A percentile compares a stretch with the other conserved stretches of the same genome.
These are phyloP conservation scores for Sparidentex hasta DNA, from an alignment of 2,797 vertebrate species.

Conservation along the genomic window DNA sequence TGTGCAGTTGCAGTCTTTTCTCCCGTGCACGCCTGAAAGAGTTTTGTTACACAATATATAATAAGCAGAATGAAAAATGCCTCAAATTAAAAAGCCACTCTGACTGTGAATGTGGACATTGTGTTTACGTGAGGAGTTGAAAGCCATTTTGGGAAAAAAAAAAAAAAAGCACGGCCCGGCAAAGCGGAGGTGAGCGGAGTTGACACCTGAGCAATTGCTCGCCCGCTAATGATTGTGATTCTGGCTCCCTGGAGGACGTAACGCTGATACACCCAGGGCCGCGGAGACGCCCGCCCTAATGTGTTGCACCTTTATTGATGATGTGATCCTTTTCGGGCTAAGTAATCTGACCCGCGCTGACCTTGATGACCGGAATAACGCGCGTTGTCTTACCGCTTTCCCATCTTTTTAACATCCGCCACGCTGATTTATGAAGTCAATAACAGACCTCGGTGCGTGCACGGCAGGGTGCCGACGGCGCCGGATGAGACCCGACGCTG, in stretches of 20 bases:
- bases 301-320: constrained; percentile 44
- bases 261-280: background rate
- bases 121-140: constrained; percentile 35
- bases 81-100: constrained; percentile 63
- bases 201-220: constrained; percentile 57
- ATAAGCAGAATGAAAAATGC: constrained; percentile 68
- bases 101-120: constrained; percentile 35
- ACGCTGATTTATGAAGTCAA: constrained; percentile 42
- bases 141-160: constrained; percentile 42
- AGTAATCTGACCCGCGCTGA: constrained; percentile 24
- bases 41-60: constrained; percentile 66
- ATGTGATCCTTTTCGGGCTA: constrained; percentile 33
- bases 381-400: background rate
- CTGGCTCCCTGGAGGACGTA: constrained; percentile 34
- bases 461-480: constrained; percentile 35
- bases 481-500: constrained; percentile 27
- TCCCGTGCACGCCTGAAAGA: constrained; percentile 18
- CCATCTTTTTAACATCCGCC: constrained; percentile 24
- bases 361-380: constrained; percentile 7
- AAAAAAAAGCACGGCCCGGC: background rate
- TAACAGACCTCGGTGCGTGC: constrained; percentile 31
- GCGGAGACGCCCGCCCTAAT: background rate
- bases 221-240: constrained; percentile 48
- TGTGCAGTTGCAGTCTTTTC: constrained; percentile 20
- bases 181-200: constrained; percentile 47